These are phyloP conservation scores for Trachemys scripta DNA, from an alignment of 2,113 vertebrate genomes.

Conservation along the genomic window DNA sequence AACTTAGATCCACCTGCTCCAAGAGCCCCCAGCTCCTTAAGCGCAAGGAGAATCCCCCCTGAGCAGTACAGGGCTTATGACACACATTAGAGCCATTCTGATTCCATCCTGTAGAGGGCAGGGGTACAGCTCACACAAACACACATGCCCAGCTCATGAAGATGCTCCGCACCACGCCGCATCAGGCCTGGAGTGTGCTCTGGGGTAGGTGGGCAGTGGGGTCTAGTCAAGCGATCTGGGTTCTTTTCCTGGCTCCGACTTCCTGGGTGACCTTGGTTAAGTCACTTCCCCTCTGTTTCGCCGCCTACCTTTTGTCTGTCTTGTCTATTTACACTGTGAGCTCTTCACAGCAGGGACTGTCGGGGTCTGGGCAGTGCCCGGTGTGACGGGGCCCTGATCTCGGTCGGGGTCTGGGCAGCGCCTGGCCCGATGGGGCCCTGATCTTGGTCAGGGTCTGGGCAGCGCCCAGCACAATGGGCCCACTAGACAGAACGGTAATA, in stretches of 20 bases:
- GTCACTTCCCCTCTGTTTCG: background rate
- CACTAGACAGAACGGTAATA: too few relatives aligned
- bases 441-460: background rate
- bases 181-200: background rate
- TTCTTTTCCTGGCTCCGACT: background rate
- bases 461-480: too few relatives aligned
- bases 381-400: accelerated
- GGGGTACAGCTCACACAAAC: background rate
- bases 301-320: background rate
- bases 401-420: too few relatives aligned
- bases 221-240: background rate
- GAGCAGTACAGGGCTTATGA: background rate
- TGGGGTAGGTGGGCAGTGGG: background rate
- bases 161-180: background rate
- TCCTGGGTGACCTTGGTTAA: background rate
- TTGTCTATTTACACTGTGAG: background rate
- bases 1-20: background rate
- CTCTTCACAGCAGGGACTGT: background rate
- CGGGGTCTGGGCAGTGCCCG: background rate
- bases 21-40: background rate
- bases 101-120: background rate
- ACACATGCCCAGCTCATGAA: background rate
- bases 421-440: too few relatives aligned
- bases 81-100: too few relatives aligned
- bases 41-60: background rate